Evolutionary conservation across 64 coral and sea anemone genomes (phyloP).

Genomic region (Actinia tenebrosa): DNA sequence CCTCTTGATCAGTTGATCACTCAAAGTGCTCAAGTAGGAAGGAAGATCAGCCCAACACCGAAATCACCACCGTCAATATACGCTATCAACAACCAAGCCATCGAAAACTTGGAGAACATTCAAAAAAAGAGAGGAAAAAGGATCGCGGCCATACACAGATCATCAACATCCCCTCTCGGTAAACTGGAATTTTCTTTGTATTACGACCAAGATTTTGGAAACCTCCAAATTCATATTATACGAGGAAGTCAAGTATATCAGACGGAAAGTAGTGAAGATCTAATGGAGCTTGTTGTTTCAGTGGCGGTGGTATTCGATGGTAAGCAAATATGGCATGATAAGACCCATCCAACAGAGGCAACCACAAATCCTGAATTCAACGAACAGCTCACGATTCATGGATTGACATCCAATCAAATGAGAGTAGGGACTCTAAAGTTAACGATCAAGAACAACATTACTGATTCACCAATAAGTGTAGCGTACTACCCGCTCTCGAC

Average conservation of each 20-base stretch:
- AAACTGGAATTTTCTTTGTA: slow-evolving; percentile 49
- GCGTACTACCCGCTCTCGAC: neutral
- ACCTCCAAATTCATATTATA: slow-evolving; percentile 21
- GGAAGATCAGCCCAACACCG: neutral
- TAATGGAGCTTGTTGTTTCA: slow-evolving; percentile 1
- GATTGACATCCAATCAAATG: neutral
- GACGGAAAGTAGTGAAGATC: neutral
- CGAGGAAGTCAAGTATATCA: slow-evolving; percentile 29
- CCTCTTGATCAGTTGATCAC: neutral
- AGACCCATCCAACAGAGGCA: slow-evolving; percentile 1
- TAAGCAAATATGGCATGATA: slow-evolving; percentile 38
- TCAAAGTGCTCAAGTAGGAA: neutral
- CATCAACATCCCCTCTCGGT: slow-evolving; percentile 1
- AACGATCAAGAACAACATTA: neutral
- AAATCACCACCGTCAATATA: neutral
- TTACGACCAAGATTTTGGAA: slow-evolving; percentile 35
- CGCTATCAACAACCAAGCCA: neutral
- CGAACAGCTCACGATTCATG: slow-evolving; percentile 27
- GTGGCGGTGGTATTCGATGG: slow-evolving; percentile 13
- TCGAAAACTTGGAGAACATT: neutral
- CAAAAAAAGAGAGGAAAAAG: neutral
- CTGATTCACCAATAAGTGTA: neutral
- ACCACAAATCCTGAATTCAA: slow-evolving; percentile 31
- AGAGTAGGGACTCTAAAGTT: neutral
- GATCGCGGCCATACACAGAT: neutral